These are phyloP conservation scores for Hydropotes inermis DNA, from an alignment of 2,113 vertebrate species.

Conservation along the genomic window DNA sequence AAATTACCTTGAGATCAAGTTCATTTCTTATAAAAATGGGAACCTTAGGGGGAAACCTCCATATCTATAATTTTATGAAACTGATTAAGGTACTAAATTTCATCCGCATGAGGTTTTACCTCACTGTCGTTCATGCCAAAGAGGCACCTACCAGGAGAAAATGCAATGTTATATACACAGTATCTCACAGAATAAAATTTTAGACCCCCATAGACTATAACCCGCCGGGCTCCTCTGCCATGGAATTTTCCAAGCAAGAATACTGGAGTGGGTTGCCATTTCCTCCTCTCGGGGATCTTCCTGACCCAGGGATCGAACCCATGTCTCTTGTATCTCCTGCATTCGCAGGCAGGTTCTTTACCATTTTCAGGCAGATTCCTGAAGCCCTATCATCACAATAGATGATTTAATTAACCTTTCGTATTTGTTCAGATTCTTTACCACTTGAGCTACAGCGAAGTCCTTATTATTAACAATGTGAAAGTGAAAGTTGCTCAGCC, in stretches of 20 bases:
- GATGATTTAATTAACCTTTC: slow-evolving; percentile 51
- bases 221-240: neutral
- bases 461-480: neutral
- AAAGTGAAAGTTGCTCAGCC: neutral
- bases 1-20: neutral
- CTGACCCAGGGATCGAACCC: neutral
- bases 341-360: neutral
- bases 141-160: neutral
- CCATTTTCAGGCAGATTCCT: neutral
- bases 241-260: neutral
- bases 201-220: neutral
- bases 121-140: neutral
- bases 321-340: neutral
- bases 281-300: neutral
- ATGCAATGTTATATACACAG: neutral
- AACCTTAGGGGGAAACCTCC: neutral
- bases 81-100: neutral
- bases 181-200: neutral
- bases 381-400: neutral
- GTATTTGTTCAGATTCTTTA: slow-evolving; percentile 9
- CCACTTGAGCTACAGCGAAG: neutral
- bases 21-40: slow-evolving; percentile 25
- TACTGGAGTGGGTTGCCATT: neutral
- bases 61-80: neutral
- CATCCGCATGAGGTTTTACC: neutral